Base-by-base conservation (phyloP, 2,797 vertebrate genomes). In the Tamandua tetradactyla region DNA sequence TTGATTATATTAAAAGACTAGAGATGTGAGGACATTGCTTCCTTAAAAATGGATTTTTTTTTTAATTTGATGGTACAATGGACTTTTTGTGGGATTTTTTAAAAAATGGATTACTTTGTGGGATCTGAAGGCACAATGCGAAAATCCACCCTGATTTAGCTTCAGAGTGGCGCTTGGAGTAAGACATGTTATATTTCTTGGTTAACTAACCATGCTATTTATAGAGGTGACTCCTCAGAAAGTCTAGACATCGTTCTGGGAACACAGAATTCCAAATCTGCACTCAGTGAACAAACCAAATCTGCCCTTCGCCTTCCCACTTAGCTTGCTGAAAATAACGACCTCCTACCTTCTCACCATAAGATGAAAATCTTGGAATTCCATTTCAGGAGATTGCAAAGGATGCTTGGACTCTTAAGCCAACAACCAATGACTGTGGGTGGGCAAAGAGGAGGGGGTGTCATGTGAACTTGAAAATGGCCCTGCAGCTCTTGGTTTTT, bases 231-330 rank as follows among this genome's bases (percentile, higher is more conserved):
- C 84, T 93, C 42, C 92, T 89, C 81, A 59, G 71, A 93, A 94
- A 95, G 93, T 95, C 89, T 95, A 93, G 93, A 96, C 84, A 47
- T 91, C 55, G 59, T 95, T 94, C 71, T 32, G 9, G 35, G 47
- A 95, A 90, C 84, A 92, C 23, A 59, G 81, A 96, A 93, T 78
- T 71, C 91, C 86, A 88, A 7, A 85, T 87, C 71, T 87, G 17
- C 5, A 83, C 25, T 89, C 55, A 71, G 15, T 89, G 61, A 81
- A 23, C 37, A 92, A 32, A 76, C 68, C 44, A 62, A 22, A 30
- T 49, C 66, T 81, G 66, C 81, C 74, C 84, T 87, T 87, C 44
- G 37, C 55, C 74, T 85, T 94, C 76, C 57, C 66, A 71, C 44
- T 76, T 71, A 61, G 42, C 44, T 59, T 91, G 83, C 79, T 95